These are phyloP conservation scores for Campoletis raptor DNA, from an alignment of 2,888 invertebrate genomes.

Conservation along the genomic window DNA sequence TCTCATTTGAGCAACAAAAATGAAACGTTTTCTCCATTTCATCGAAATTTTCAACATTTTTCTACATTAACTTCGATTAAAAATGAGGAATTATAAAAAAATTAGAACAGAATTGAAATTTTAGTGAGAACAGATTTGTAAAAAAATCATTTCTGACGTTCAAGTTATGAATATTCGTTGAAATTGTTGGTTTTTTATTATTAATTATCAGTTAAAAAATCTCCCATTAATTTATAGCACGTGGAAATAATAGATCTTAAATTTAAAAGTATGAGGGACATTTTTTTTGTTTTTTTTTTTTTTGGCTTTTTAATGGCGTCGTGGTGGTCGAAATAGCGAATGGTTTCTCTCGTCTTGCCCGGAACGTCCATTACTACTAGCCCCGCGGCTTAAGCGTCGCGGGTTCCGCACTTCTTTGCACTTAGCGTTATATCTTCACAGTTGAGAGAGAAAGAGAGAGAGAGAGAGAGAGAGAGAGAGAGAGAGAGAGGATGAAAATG, in stretches of 20 bases:
- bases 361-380: conserved; percentile 68
- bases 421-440: conserved; percentile 65
- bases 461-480: conserved; percentile 15
- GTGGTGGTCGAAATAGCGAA: conserved; percentile 40
- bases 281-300: conserved; percentile 7
- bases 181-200: neutral
- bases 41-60: neutral
- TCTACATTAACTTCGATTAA: neutral
- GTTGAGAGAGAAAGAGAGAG: conserved; percentile 6
- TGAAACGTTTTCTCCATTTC: neutral
- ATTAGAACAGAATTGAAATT: too few species aligned
- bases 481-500: conserved; percentile 34
- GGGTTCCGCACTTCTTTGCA: conserved; percentile 66
- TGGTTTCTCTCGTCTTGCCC: conserved; percentile 53
- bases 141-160: too few species aligned
- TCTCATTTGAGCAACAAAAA: neutral
- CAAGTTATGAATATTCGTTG: too few species aligned
- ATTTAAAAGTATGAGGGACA: conserved; percentile 19
- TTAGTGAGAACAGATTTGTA: too few species aligned
- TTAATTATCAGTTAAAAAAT: neutral
- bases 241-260: neutral
- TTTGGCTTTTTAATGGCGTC: conserved; percentile 11
- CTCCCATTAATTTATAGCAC: neutral
- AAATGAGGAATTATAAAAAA: neutral
- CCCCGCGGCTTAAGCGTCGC: conserved; percentile 58